Evolutionary conservation across 1,140 invertebrate genomes (phyloP).

Genomic region (Trigoniulus corallinus): DNA sequence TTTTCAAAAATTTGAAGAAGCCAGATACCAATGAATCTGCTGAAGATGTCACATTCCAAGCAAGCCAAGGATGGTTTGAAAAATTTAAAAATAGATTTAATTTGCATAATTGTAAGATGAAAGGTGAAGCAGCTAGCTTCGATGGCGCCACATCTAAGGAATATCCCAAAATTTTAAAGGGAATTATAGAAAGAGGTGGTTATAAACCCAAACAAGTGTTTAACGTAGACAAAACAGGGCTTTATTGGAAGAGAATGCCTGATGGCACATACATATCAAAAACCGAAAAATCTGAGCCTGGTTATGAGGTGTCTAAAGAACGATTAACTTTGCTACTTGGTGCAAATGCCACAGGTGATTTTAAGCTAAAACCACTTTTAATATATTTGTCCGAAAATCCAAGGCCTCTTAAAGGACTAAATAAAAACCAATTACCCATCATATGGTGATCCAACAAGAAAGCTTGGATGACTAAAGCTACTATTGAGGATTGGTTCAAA

Average conservation of each 20-base stretch:
- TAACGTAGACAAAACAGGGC: slow-evolving; percentile 15
- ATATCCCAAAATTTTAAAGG: slow-evolving; percentile 13
- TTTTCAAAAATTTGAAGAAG: too few relatives aligned
- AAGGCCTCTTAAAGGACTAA: slow-evolving; percentile 8
- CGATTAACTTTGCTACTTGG: slow-evolving; percentile 11
- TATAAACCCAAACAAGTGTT: slow-evolving; percentile 19
- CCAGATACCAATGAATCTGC: too few relatives aligned
- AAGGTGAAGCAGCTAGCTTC: neutral
- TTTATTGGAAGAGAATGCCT: slow-evolving; percentile 16
- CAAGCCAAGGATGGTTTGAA: too few relatives aligned
- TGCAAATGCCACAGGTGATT: slow-evolving; percentile 9
- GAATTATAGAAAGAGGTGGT: slow-evolving; percentile 22
- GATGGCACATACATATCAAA: slow-evolving; percentile 11
- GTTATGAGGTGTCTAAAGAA: slow-evolving; percentile 12
- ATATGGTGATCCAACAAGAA: neutral
- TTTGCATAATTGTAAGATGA: neutral
- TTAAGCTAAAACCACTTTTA: slow-evolving; percentile 12
- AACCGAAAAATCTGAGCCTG: slow-evolving; percentile 8
- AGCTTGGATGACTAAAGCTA: neutral
- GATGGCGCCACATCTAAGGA: neutral
- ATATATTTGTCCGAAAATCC: slow-evolving; percentile 10
- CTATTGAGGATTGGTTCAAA: neutral
- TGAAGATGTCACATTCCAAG: too few relatives aligned
- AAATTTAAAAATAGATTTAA: neutral
- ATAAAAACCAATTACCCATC: neutral